Conservation (phyloP, 2,113 vertebrate genomes). For the Cavia aperea region DNA sequence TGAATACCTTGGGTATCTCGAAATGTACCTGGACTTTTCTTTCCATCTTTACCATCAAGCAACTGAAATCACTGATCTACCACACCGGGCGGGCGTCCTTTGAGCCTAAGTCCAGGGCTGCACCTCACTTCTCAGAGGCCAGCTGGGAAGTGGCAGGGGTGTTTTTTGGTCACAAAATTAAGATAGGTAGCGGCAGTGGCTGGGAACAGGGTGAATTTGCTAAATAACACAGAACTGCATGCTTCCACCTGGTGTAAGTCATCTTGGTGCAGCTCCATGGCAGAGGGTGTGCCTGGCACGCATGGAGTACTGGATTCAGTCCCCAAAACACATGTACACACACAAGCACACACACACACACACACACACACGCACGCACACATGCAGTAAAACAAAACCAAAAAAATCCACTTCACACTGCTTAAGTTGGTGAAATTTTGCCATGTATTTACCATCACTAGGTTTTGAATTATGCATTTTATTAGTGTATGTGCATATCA, state of each 20-base stretch:
- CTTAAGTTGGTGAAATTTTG: neutral
- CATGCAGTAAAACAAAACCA: neutral
- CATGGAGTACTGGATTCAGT: neutral
- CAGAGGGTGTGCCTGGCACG: too few species aligned
- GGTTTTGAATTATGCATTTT: neutral
- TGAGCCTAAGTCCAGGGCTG: neutral
- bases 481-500: slow-evolving; percentile 30
- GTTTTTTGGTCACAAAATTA: neutral
- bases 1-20: neutral
- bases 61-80: neutral
- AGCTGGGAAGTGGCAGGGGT: neutral
- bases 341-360: neutral
- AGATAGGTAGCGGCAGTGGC: too few species aligned
- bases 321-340: neutral
- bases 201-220: neutral
- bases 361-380: neutral
- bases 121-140: neutral
- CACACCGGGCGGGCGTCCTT: neutral
- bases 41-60: neutral
- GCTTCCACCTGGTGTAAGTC: neutral
- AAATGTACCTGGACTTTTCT: neutral
- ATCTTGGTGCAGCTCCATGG: neutral
- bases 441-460: neutral
- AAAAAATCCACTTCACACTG: neutral
- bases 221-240: neutral